Evolutionary conservation across 2,113 vertebrate genomes (phyloP), one percentile per base, ranked within the genome.

Genomic region (Bos taurus): DNA sequence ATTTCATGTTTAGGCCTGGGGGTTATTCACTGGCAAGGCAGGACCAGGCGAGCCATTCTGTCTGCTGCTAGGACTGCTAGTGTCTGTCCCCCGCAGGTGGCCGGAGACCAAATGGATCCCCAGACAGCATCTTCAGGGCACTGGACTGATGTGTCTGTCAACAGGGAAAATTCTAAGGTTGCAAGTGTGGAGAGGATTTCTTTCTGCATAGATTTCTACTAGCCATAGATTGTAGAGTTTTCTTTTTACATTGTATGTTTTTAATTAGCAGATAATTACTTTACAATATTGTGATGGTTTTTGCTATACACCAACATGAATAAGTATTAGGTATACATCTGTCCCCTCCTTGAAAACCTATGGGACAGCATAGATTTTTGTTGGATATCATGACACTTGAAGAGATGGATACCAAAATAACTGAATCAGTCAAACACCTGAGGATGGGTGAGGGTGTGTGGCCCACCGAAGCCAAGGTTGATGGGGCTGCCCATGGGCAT

Each of bases 341-440:
- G 36, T 77, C 23, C 71, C 36, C 36, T 77, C 19, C 67, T 71
- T 40, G n/a, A 40, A 71, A 71, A 71, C 36, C n/a, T 71, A 77
- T 25, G 71, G 23, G 23, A 43, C 36, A 77, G 25, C 14, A 28
- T 40, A 91, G 36, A 62, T 95, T 88, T 87, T 97, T 91, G n/a
- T 23, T 54, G 88, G n/a, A 77, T 96, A 64, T 36, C 5, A 54
- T 17, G 60, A 16, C 82, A 43, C n/a, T 17, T 7, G 89, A 92
- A 52, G 74, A 95, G n/a, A 74, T 46, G 84, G 80, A 95, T 57
- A n/a, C 80, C 92, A 86, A 93, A 95, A 89, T 87, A 94, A 9
- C 30, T 28, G 89, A 94, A 62, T 13, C 59, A n/a, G 85, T 92
- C 25, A 46, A 94, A 28, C 40, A 85, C 19, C 25, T 15, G 81